phyloP scores from a whole-genome alignment of 2,113 vertebrate species.

The Hypomesus transpacificus region DNA sequence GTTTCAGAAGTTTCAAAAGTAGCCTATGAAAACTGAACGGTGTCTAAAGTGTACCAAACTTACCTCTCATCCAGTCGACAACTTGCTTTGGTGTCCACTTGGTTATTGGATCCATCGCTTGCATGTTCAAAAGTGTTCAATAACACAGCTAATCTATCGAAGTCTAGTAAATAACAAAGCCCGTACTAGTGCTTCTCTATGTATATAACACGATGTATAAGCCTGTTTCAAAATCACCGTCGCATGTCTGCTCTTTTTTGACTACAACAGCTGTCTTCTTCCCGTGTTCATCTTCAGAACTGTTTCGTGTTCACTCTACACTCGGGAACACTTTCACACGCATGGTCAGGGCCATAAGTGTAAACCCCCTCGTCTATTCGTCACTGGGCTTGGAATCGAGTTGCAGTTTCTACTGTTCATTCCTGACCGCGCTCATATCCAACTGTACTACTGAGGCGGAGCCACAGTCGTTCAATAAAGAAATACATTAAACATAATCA shows the following conservation, averaged over 20 bases:
- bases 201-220: not conserved
- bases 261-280: constrained; percentile 1
- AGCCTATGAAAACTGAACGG: not conserved
- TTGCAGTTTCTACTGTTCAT: constrained; percentile 36
- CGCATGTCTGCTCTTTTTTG: not conserved
- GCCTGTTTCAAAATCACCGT: not conserved
- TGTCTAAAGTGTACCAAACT: constrained; percentile 15
- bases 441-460: constrained; percentile 43
- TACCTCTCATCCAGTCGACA: constrained; percentile 78
- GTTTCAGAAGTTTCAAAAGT: too few relatives aligned
- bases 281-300: not conserved
- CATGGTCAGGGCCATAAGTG: constrained; percentile 35
- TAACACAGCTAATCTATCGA: not conserved
- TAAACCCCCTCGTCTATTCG: constrained; percentile 1
- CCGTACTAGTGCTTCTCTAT: not conserved
- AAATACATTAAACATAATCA: not conserved
- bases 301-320: constrained; percentile 26
- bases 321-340: constrained; percentile 35
- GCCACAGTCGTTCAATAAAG: not conserved
- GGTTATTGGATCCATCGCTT: constrained; percentile 75
- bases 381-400: constrained; percentile 25
- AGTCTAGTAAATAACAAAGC: not conserved
- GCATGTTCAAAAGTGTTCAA: constrained; percentile 1
- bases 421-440: constrained; percentile 41
- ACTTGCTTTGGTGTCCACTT: constrained; percentile 78